Evolutionary conservation across 2,797 vertebrate genomes (phyloP).

Genomic region (Enteromius thamalakanensis): DNA sequence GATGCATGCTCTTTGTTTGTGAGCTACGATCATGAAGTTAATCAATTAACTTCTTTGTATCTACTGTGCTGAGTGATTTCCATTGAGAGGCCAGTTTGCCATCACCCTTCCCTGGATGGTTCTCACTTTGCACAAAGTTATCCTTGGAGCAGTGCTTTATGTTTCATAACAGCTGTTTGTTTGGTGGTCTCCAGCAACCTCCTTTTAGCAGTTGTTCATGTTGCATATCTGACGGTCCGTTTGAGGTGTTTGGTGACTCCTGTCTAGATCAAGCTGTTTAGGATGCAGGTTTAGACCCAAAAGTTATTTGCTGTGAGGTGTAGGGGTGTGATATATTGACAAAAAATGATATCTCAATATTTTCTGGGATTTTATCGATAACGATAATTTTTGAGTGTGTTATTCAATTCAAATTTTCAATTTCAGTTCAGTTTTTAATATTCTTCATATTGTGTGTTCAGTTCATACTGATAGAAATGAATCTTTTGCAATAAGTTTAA

Average conservation of each 20-base stretch:
- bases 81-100: constrained; percentile 6
- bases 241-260: background rate
- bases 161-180: constrained; percentile 1
- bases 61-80: background rate
- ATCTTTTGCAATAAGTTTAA: too few relatives aligned
- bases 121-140: background rate
- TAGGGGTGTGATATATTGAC: too few relatives aligned
- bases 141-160: constrained; percentile 1
- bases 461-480: too few relatives aligned
- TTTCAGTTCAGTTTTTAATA: too few relatives aligned
- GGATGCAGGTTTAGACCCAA: background rate
- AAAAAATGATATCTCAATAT: too few relatives aligned
- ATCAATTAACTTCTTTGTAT: constrained; percentile 28
- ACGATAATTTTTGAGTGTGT: too few relatives aligned
- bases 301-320: background rate
- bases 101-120: background rate
- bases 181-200: background rate
- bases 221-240: background rate
- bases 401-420: too few relatives aligned
- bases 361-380: too few relatives aligned
- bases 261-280: background rate
- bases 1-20: constrained; percentile 12
- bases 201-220: background rate
- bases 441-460: too few relatives aligned
- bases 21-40: background rate